phyloP scores from a whole-genome alignment of 2,888 invertebrate genomes.

The Pachycephus smyrnensis region DNA sequence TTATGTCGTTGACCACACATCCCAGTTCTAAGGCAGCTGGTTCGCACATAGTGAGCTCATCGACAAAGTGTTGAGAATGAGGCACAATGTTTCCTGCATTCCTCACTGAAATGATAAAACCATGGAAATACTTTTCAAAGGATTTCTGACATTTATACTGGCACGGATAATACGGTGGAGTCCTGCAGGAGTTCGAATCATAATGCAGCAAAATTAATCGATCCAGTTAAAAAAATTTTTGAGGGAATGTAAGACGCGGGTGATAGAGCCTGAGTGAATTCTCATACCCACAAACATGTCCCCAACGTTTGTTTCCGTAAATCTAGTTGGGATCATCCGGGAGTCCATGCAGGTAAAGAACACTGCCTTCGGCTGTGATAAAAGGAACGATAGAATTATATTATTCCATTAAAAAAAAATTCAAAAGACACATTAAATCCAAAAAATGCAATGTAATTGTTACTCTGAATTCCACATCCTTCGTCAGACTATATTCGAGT shows the following conservation, averaged over 20 bases:
- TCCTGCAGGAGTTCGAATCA: background rate
- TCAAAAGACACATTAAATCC: constrained; percentile 16
- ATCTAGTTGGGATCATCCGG: constrained; percentile 95
- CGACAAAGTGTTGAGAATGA: constrained; percentile 87
- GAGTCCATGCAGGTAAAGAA: constrained; percentile 99
- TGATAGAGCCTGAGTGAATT: constrained; percentile 37
- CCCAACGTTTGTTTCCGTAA: constrained; percentile 95
- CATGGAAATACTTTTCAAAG: background rate
- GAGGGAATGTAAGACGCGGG: constrained; percentile 14
- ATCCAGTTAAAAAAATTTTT: background rate
- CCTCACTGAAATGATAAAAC: constrained; percentile 76
- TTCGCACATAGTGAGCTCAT: constrained; percentile 92
- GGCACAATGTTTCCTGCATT: constrained; percentile 98
- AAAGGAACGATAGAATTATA: constrained; percentile 39
- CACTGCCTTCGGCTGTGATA: constrained; percentile 89
- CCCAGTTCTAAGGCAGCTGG: constrained; percentile 96
- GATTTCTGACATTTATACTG: background rate
- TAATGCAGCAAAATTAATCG: background rate
- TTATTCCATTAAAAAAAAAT: constrained; percentile 18
- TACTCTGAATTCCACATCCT: background rate
- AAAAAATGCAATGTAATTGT: background rate
- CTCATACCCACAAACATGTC: constrained; percentile 94
- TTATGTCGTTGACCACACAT: constrained; percentile 90
- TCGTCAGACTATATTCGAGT: background rate
- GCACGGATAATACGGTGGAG: background rate